phyloP scores from a whole-genome alignment of 2,113 vertebrate genomes.

The Sinocyclocheilus maitianheensis region DNA sequence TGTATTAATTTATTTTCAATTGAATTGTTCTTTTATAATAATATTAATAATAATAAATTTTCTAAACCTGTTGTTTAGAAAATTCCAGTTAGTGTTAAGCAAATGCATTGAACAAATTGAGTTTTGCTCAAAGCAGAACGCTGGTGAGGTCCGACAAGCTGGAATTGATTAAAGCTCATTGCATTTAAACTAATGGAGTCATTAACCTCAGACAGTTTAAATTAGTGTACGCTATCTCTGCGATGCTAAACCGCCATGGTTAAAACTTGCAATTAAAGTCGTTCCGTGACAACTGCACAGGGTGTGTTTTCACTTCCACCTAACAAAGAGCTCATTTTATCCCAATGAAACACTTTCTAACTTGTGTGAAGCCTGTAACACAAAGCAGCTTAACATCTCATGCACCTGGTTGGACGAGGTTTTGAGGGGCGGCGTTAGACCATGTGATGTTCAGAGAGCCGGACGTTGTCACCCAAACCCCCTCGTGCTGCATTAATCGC shows the following conservation, averaged over 20 bases:
- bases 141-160: not conserved
- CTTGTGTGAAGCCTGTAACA: not conserved
- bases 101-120: not conserved
- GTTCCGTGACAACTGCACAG: not conserved
- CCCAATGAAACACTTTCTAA: not conserved
- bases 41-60: too few relatives aligned
- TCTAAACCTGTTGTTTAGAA: not conserved
- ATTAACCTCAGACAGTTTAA: slow-evolving; percentile 2
- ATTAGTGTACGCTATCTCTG: not conserved
- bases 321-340: not conserved
- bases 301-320: slow-evolving; percentile 10
- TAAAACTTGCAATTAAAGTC: slow-evolving; percentile 1
- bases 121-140: not conserved
- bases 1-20: too few relatives aligned
- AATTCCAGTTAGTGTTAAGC: not conserved
- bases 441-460: slow-evolving; percentile 38
- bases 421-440: slow-evolving; percentile 60
- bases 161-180: slow-evolving; percentile 3
- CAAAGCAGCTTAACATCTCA: slow-evolving; percentile 35
- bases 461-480: slow-evolving; percentile 35
- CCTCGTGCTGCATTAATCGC: slow-evolving; percentile 73
- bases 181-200: not conserved
- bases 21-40: too few relatives aligned
- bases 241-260: not conserved
- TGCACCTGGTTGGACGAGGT: slow-evolving; percentile 44